Evolutionary conservation across 1,140 invertebrate genomes (phyloP).

Genomic region (Euglossa dilemma): DNA sequence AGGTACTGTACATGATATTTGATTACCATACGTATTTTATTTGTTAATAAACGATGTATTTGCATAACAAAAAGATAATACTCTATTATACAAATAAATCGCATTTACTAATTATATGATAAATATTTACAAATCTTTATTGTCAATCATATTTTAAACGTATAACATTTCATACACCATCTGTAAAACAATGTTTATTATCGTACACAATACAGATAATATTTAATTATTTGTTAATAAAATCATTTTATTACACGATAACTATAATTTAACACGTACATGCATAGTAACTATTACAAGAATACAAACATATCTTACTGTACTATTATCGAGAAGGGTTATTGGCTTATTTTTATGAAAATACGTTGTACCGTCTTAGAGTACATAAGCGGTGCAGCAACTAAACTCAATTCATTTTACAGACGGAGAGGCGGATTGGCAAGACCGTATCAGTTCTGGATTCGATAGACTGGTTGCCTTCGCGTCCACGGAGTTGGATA

Average conservation of each 20-base stretch:
- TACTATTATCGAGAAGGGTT: slow-evolving; percentile 32
- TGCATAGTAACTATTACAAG: neutral
- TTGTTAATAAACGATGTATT: slow-evolving; percentile 4
- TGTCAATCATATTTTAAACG: neutral
- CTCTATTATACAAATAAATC: neutral
- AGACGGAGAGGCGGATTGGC: slow-evolving; percentile 89
- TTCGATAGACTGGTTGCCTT: slow-evolving; percentile 94
- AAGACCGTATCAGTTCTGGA: slow-evolving; percentile 92
- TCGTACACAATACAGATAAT: neutral
- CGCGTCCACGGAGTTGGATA: slow-evolving; percentile 92
- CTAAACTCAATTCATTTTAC: slow-evolving; percentile 63
- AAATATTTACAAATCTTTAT: neutral
- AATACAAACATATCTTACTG: slow-evolving; percentile 4
- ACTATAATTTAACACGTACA: slow-evolving; percentile 1
- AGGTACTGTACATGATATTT: slow-evolving; percentile 11
- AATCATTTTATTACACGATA: neutral
- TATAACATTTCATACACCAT: neutral
- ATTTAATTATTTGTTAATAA: neutral
- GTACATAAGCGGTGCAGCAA: slow-evolving; percentile 11
- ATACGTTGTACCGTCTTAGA: slow-evolving; percentile 60
- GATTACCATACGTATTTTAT: neutral
- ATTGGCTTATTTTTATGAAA: slow-evolving; percentile 82
- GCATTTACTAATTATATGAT: neutral
- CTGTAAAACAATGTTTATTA: neutral
- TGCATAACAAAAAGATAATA: neutral